Conservation (phyloP, 2,888 invertebrate species). For the Parasteatoda lunata region DNA sequence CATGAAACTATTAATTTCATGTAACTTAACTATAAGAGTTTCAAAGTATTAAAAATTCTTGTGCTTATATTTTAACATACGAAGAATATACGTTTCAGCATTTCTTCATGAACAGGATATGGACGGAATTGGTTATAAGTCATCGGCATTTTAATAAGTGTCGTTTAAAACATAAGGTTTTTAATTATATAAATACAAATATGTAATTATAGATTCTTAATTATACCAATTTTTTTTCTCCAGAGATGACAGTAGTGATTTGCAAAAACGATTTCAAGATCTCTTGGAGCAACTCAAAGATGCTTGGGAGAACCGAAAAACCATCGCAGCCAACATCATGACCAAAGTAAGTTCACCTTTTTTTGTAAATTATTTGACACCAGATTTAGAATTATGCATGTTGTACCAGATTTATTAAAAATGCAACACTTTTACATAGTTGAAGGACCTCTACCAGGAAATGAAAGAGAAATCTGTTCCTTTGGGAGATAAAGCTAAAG, state of each 20-base stretch:
- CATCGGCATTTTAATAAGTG: too few relatives aligned
- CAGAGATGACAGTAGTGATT: neutral
- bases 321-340: neutral
- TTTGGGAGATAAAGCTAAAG: conserved; percentile 12
- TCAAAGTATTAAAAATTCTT: too few relatives aligned
- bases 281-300: conserved; percentile 35
- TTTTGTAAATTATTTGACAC: too few relatives aligned
- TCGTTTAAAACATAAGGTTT: too few relatives aligned
- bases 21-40: too few relatives aligned
- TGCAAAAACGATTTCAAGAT: conserved; percentile 10
- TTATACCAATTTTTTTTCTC: neutral
- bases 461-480: conserved; percentile 1
- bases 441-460: conserved; percentile 10
- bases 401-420: too few relatives aligned
- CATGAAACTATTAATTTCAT: too few relatives aligned
- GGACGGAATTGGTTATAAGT: too few relatives aligned
- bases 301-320: conserved; percentile 24
- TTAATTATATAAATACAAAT: neutral
- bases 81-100: too few relatives aligned
- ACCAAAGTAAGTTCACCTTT: conserved; percentile 15
- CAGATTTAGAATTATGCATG: too few relatives aligned
- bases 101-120: too few relatives aligned
- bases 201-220: neutral
- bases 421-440: neutral
- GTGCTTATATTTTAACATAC: too few relatives aligned